These are phyloP conservation scores for Apamea monoglypha DNA, from an alignment of 2,888 invertebrate genomes.

Conservation along the genomic window DNA sequence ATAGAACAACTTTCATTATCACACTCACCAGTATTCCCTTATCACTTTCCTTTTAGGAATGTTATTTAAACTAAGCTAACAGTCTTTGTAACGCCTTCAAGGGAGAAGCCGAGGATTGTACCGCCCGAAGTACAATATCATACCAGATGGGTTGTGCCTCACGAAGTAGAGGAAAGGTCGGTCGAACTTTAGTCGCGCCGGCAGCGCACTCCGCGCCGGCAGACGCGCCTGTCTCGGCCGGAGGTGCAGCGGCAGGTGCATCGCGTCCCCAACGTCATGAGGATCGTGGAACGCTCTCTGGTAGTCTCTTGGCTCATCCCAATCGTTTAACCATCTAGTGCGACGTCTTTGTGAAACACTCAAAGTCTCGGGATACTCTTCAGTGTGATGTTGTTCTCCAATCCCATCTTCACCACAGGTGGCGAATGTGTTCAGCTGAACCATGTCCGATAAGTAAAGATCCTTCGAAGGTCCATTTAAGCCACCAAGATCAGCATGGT, in stretches of 20 bases:
- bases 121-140: conserved; percentile 96
- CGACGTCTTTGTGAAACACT: conserved; percentile 80
- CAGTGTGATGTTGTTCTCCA: conserved; percentile 94
- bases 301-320: conserved; percentile 91
- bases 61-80: conserved; percentile 86
- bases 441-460: conserved; percentile 95
- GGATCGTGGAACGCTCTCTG: conserved; percentile 93
- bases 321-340: conserved; percentile 86
- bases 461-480: conserved; percentile 95
- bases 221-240: conserved; percentile 93
- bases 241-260: conserved; percentile 92
- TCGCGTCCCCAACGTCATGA: conserved; percentile 87
- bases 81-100: conserved; percentile 88
- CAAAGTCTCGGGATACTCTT: conserved; percentile 94
- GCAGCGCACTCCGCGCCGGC: conserved; percentile 91
- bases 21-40: conserved; percentile 85
- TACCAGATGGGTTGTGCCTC: conserved; percentile 97
- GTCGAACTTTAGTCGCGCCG: conserved; percentile 95
- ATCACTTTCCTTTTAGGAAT: conserved; percentile 89
- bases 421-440: conserved; percentile 95
- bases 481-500: conserved; percentile 95
- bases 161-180: conserved; percentile 97
- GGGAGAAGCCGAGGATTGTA: conserved; percentile 96
- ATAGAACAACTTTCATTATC: conserved; percentile 82
- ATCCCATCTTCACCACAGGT: conserved; percentile 94